Percentiles rank a stretch among this genome's conserved stretches.
Evolutionary conservation across 2,113 vertebrate genomes (phyloP).

Genomic region (Clupea harengus): DNA sequence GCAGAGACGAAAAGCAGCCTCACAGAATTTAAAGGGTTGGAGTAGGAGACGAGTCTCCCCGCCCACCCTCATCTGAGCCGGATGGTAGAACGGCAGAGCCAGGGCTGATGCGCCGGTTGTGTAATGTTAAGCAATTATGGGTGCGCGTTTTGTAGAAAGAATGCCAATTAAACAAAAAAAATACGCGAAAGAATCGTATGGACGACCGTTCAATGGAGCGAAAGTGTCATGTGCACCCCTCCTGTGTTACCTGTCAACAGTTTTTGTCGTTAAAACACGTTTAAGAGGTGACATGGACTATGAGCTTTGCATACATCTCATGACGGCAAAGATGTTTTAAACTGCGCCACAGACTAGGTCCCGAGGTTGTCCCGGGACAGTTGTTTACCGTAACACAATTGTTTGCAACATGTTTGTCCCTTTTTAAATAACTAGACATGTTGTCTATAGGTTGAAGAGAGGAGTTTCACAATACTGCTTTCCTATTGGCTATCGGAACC

Average conservation of each 20-base stretch:
- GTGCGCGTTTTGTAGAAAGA: background rate
- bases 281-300: background rate
- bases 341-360: background rate
- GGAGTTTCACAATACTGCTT: conserved; percentile 3
- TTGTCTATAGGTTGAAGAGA: conserved; percentile 7
- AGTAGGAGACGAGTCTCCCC: background rate
- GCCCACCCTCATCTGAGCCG: background rate
- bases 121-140: background rate
- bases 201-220: background rate
- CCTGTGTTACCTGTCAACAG: background rate
- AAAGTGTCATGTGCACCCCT: background rate
- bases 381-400: background rate
- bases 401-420: background rate
- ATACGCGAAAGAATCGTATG: background rate
- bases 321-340: background rate
- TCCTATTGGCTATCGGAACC: background rate
- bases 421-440: background rate
- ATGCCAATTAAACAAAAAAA: background rate
- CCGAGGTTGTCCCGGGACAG: background rate
- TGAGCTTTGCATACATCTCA: background rate
- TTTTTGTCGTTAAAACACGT: background rate
- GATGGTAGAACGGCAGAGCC: background rate
- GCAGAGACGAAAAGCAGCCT: background rate
- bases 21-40: conserved; percentile 25
- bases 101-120: background rate